These are phyloP conservation scores for Lumbricus terrestris DNA, from an alignment of 2,888 invertebrate genomes.

Conservation along the genomic window DNA sequence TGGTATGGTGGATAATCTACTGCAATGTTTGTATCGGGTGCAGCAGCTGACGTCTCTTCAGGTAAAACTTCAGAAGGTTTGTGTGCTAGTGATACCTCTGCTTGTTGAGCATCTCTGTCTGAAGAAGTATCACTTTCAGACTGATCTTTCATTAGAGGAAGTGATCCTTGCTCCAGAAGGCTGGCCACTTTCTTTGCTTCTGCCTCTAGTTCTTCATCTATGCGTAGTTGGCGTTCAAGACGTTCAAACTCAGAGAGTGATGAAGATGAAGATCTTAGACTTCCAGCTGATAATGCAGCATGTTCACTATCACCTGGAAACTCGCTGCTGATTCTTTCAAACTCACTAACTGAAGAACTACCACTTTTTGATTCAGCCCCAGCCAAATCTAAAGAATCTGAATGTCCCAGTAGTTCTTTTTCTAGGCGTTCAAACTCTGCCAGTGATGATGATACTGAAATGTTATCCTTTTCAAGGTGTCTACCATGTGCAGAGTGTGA, in stretches of 20 bases:
- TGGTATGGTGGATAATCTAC: constrained; percentile 35
- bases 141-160: constrained; percentile 40
- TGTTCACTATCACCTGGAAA: not conserved
- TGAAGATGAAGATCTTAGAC: constrained; percentile 52
- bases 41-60: not conserved
- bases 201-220: constrained; percentile 53
- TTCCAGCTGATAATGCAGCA: constrained; percentile 25
- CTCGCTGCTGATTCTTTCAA: constrained; percentile 37
- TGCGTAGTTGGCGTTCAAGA: constrained; percentile 51
- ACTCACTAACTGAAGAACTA: constrained; percentile 36
- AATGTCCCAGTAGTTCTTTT: constrained; percentile 28
- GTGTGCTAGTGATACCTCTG: not conserved
- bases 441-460: constrained; percentile 80
- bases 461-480: constrained; percentile 67
- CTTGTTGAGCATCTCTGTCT: constrained; percentile 26
- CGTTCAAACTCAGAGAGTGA: constrained; percentile 57
- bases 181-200: constrained; percentile 58
- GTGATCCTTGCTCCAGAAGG: constrained; percentile 53
- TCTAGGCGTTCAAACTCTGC: constrained; percentile 75
- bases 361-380: constrained; percentile 61
- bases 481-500: not conserved
- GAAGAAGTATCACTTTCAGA: constrained; percentile 37
- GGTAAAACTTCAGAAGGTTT: not conserved
- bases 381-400: constrained; percentile 35
- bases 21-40: constrained; percentile 27